A percentile compares a stretch with the other conserved stretches of the same genome.
These are phyloP conservation scores for Pemphredon lugubris DNA, from an alignment of 2,888 invertebrate genomes.

Conservation along the genomic window DNA sequence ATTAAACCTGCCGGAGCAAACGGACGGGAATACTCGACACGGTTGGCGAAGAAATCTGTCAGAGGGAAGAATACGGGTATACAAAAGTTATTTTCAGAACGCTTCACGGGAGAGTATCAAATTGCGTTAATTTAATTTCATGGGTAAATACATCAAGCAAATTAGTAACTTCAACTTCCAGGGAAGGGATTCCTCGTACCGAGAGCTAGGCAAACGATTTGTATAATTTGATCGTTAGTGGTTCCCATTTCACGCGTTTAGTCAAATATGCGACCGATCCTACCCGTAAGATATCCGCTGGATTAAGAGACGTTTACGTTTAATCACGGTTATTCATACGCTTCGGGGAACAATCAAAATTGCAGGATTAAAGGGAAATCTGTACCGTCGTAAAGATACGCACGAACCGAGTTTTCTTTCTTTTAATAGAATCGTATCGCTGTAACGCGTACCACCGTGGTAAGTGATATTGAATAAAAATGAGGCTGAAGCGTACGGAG, in stretches of 20 bases:
- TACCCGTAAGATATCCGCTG: too few relatives aligned
- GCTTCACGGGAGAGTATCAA: too few relatives aligned
- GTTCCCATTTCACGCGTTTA: too few relatives aligned
- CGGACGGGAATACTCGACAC: too few relatives aligned
- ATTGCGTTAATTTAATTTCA: background rate
- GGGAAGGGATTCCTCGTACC: background rate
- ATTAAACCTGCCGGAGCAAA: too few relatives aligned
- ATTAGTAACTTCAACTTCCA: background rate
- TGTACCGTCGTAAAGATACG: background rate
- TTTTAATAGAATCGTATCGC: background rate
- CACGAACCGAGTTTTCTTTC: background rate
- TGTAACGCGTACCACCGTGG: slow-evolving; percentile 1
- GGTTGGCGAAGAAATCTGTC: too few relatives aligned
- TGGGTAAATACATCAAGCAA: background rate
- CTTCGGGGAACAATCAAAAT: background rate
- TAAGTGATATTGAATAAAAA: slow-evolving; percentile 14
- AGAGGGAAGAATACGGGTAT: too few relatives aligned
- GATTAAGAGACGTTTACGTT: background rate
- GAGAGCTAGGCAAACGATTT: background rate
- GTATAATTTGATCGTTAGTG: background rate
- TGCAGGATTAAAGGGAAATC: slow-evolving; percentile 1
- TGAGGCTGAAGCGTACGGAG: background rate
- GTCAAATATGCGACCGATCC: too few relatives aligned
- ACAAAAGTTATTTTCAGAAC: too few relatives aligned
- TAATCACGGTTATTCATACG: background rate